A percentile compares a stretch with the other conserved stretches of the same genome.
phyloP scores from a whole-genome alignment of 2,797 vertebrate species.

The Semotilus atromaculatus region DNA sequence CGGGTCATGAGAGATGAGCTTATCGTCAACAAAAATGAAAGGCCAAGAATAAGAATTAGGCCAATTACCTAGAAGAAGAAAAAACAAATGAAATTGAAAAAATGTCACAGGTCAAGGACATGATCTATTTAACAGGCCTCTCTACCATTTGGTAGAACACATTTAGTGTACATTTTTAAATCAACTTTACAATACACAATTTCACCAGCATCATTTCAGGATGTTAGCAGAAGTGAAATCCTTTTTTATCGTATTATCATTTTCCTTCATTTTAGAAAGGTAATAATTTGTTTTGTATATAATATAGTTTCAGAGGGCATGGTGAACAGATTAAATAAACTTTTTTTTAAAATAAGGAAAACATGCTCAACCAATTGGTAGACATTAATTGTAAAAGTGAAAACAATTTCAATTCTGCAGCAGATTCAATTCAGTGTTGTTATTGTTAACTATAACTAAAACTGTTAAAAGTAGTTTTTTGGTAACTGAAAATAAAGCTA shows the following conservation, averaged over 20 bases:
- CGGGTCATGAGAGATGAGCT: conserved; percentile 17
- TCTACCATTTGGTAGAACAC: not conserved
- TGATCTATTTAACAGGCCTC: not conserved
- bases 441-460: not conserved
- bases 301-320: not conserved
- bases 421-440: not conserved
- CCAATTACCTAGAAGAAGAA: conserved; percentile 51
- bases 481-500: too few relatives aligned
- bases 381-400: not conserved
- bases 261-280: not conserved
- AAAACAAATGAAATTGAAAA: not conserved
- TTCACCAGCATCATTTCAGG: not conserved
- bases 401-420: not conserved
- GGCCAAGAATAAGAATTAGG: conserved; percentile 46
- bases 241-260: not conserved
- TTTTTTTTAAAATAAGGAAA: not conserved
- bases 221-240: not conserved
- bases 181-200: not conserved
- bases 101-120: not conserved
- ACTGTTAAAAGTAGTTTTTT: not conserved
- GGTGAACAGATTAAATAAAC: not conserved
- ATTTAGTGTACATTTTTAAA: not conserved
- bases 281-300: not conserved
- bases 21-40: conserved; percentile 48
- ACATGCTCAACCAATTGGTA: not conserved